These are phyloP conservation scores for Dissostichus mawsoni DNA, from an alignment of 2,113 vertebrate genomes.

Conservation along the genomic window DNA sequence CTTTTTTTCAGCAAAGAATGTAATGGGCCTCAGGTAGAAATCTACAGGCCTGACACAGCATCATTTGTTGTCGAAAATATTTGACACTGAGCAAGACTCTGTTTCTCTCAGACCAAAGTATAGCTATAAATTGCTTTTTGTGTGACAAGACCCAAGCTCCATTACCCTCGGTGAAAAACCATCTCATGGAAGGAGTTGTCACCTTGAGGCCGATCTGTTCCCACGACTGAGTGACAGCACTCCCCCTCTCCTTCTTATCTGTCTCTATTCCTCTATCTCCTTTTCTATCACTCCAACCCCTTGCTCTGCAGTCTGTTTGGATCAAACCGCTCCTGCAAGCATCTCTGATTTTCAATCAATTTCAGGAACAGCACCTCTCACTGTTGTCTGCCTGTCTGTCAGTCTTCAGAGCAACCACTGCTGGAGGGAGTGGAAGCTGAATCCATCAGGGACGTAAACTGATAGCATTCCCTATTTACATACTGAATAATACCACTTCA, in stretches of 20 bases:
- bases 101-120: constrained; percentile 64
- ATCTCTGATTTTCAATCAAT: constrained; percentile 79
- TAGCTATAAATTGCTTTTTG: constrained; percentile 79
- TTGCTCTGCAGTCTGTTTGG: constrained; percentile 64
- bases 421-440: constrained; percentile 41
- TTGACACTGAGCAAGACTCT: constrained; percentile 54
- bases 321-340: constrained; percentile 73
- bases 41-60: constrained; percentile 56
- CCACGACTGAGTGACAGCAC: constrained; percentile 75
- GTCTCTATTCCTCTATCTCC: constrained; percentile 51
- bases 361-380: constrained; percentile 56
- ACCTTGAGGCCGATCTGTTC: constrained; percentile 76
- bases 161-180: constrained; percentile 79
- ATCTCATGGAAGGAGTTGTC: constrained; percentile 81
- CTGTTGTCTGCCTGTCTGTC: constrained; percentile 62
- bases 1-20: constrained; percentile 27
- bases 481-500: constrained; percentile 30
- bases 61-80: constrained; percentile 68
- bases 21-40: constrained; percentile 47
- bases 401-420: constrained; percentile 53
- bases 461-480: constrained; percentile 48
- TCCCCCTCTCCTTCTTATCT: constrained; percentile 38
- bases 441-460: constrained; percentile 57
- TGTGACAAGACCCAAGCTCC: constrained; percentile 75
- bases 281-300: constrained; percentile 43